Evolutionary conservation across 2,888 invertebrate genomes (phyloP).

Genomic region (Leucophenga maculata): DNA sequence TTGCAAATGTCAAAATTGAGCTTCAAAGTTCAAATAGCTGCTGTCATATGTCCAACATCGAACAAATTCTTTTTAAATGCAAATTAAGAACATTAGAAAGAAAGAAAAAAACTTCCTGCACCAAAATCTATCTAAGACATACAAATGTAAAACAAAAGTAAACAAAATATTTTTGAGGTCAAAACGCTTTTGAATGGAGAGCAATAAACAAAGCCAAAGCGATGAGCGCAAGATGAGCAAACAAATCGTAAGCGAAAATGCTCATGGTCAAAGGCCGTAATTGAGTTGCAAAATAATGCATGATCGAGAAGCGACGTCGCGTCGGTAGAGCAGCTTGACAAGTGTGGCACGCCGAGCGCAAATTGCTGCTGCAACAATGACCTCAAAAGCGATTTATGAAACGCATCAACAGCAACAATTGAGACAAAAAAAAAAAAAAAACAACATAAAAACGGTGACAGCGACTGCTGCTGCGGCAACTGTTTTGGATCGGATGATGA

Average conservation of each 20-base stretch:
- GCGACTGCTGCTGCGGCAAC: not conserved
- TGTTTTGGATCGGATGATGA: not conserved
- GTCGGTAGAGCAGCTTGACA: slow-evolving; percentile 5
- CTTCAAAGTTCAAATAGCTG: too few relatives aligned
- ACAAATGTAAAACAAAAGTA: not conserved
- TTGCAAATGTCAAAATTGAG: too few relatives aligned
- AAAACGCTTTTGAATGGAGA: not conserved
- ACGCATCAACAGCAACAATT: slow-evolving; percentile 14
- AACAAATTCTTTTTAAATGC: too few relatives aligned
- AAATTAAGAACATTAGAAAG: too few relatives aligned
- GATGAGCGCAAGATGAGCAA: not conserved
- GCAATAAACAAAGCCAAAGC: not conserved
- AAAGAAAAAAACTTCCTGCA: not conserved
- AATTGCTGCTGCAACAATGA: slow-evolving; percentile 18
- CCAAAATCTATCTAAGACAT: not conserved
- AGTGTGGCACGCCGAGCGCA: slow-evolving; percentile 7
- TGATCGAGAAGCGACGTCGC: too few relatives aligned
- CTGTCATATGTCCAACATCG: too few relatives aligned
- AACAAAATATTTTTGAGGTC: not conserved
- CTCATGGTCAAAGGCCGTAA: slow-evolving; percentile 7
- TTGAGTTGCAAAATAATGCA: slow-evolving; percentile 7
- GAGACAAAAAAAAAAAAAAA: too few relatives aligned
- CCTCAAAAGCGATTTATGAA: slow-evolving; percentile 24
- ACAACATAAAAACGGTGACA: not conserved
- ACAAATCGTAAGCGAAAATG: not conserved